Conservation (phyloP, 2,888 invertebrate genomes). For the Polia nebulosa region DNA sequence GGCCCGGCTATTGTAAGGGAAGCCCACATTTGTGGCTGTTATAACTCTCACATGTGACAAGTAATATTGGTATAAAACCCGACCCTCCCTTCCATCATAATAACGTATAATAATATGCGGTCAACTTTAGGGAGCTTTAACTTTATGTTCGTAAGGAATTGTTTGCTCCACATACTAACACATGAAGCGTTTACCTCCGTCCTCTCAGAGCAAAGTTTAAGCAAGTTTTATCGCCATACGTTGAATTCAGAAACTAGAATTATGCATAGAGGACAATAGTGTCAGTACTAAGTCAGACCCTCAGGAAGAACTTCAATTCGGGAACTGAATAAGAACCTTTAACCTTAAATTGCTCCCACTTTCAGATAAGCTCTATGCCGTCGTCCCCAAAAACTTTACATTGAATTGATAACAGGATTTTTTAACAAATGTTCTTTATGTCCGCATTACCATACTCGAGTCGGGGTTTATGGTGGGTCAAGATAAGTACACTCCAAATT, state of each 20-base stretch:
- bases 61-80: constrained; percentile 76
- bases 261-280: constrained; percentile 16
- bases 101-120: constrained; percentile 76
- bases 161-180: constrained; percentile 59
- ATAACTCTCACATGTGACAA: constrained; percentile 75
- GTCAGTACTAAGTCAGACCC: neutral
- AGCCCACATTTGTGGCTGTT: constrained; percentile 67
- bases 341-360: constrained; percentile 2
- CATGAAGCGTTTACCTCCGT: constrained; percentile 42
- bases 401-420: constrained; percentile 28
- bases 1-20: constrained; percentile 67
- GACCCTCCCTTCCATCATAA: constrained; percentile 74
- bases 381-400: neutral
- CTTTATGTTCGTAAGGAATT: constrained; percentile 69
- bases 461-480: constrained; percentile 46
- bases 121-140: constrained; percentile 74
- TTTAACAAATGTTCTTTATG: constrained; percentile 30
- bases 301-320: neutral
- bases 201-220: constrained; percentile 24
- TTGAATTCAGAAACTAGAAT: constrained; percentile 1
- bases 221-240: constrained; percentile 20
- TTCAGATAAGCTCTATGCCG: constrained; percentile 3
- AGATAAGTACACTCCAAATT: constrained; percentile 55
- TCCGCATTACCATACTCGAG: constrained; percentile 49
- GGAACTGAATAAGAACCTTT: constrained; percentile 5